Conservation (phyloP, 2,888 invertebrate genomes). For the Drosophila neonasuta region DNA sequence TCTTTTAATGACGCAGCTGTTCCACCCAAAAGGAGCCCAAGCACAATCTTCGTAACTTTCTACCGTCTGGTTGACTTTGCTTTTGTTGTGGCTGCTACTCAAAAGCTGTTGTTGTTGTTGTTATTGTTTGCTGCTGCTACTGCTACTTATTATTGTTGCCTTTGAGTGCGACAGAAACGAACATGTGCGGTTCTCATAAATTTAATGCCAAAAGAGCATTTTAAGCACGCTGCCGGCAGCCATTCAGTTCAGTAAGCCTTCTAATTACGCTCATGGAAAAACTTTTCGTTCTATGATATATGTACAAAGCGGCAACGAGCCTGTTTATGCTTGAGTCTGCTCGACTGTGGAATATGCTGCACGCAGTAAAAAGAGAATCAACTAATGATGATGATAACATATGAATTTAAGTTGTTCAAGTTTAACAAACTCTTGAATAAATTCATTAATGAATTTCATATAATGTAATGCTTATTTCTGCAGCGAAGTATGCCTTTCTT, state of each 20-base stretch:
- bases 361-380: neutral
- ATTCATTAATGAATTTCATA: neutral
- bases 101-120: slow-evolving; percentile 8
- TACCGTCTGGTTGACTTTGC: slow-evolving; percentile 41
- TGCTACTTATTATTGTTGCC: slow-evolving; percentile 21
- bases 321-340: neutral
- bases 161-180: slow-evolving; percentile 51
- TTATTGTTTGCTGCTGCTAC: slow-evolving; percentile 1
- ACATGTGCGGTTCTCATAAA: slow-evolving; percentile 75
- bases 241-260: slow-evolving; percentile 60
- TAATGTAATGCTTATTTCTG: neutral
- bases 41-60: slow-evolving; percentile 67
- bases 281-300: slow-evolving; percentile 48
- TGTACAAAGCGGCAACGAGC: slow-evolving; percentile 10
- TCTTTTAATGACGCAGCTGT: slow-evolving; percentile 73
- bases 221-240: slow-evolving; percentile 59
- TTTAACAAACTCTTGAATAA: neutral
- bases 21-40: slow-evolving; percentile 44
- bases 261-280: slow-evolving; percentile 68
- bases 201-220: slow-evolving; percentile 74
- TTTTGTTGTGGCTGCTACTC: slow-evolving; percentile 34
- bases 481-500: neutral
- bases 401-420: neutral
- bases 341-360: neutral
- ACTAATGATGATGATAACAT: neutral